These are phyloP conservation scores for Dugesia japonica DNA, from an alignment of 2,888 invertebrate genomes.

Conservation along the genomic window DNA sequence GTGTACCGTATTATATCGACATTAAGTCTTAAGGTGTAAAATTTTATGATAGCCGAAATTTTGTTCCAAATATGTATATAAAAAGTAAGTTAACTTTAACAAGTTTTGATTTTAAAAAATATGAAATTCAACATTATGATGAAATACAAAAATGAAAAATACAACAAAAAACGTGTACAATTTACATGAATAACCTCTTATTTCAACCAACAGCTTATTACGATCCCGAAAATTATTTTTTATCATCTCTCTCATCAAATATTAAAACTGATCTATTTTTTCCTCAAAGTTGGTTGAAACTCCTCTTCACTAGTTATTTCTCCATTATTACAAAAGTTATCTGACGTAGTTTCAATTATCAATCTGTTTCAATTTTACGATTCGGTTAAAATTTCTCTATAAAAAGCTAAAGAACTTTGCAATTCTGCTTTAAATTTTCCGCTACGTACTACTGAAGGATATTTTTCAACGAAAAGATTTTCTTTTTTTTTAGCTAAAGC, in stretches of 20 bases:
- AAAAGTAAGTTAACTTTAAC: background rate
- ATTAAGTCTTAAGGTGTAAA: background rate
- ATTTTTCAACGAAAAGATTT: background rate
- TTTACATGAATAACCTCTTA: background rate
- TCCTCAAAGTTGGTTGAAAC: background rate
- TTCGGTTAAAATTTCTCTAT: background rate
- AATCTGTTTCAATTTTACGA: background rate
- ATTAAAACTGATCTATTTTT: background rate
- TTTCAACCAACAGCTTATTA: background rate
- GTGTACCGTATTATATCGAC: background rate
- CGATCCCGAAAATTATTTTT: background rate
- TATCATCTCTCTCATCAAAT: background rate
- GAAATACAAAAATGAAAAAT: too few species aligned
- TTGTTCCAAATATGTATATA: background rate
- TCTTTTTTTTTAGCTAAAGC: background rate
- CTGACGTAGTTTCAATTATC: background rate
- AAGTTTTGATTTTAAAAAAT: background rate
- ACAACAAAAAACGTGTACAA: background rate
- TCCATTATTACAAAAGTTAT: background rate
- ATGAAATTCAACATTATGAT: too few species aligned
- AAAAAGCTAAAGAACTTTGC: background rate
- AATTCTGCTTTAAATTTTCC: slow-evolving; percentile 2
- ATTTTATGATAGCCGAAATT: background rate
- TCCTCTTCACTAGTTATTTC: background rate
- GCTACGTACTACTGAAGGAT: background rate